Percentiles rank a stretch among this genome's conserved stretches.
phyloP scores from a whole-genome alignment of 1,140 invertebrate species.

The Cyrtorhinus lividipennis region DNA sequence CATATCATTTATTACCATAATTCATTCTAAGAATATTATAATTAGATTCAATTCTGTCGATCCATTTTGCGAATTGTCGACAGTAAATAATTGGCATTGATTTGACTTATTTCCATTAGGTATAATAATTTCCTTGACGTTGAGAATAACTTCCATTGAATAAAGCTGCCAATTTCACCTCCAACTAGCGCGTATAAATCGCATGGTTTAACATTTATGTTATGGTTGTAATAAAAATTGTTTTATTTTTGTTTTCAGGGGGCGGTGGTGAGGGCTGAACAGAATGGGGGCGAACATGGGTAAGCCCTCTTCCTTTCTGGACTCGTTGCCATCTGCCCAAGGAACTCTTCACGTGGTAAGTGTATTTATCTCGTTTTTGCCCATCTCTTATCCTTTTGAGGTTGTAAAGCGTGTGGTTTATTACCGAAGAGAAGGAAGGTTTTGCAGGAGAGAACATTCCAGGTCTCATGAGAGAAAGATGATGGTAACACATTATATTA shows the following conservation, averaged over 20 bases:
- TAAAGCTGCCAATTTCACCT: neutral
- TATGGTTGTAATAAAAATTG: neutral
- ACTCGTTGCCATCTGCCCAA: constrained; percentile 45
- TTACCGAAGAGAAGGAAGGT: too few relatives aligned
- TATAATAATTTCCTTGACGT: neutral
- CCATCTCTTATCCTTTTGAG: too few relatives aligned
- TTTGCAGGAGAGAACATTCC: too few relatives aligned
- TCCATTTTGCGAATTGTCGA: neutral
- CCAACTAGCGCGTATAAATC: too few relatives aligned
- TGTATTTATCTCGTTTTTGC: too few relatives aligned
- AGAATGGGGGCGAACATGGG: constrained; percentile 54
- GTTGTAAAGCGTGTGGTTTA: too few relatives aligned
- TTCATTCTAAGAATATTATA: neutral
- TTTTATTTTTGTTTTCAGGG: constrained; percentile 13
- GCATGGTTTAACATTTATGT: too few relatives aligned
- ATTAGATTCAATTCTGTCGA: neutral
- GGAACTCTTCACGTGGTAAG: constrained; percentile 20
- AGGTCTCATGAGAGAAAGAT: too few relatives aligned
- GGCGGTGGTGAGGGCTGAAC: constrained; percentile 18
- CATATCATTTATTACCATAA: neutral
- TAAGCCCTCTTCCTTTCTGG: constrained; percentile 52
- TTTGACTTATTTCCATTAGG: too few relatives aligned
- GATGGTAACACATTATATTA: too few relatives aligned
- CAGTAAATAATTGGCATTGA: too few relatives aligned
- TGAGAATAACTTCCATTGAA: neutral